These are phyloP conservation scores for Saccostrea cuccullata DNA, from an alignment of 1,140 invertebrate genomes.

Conservation along the genomic window DNA sequence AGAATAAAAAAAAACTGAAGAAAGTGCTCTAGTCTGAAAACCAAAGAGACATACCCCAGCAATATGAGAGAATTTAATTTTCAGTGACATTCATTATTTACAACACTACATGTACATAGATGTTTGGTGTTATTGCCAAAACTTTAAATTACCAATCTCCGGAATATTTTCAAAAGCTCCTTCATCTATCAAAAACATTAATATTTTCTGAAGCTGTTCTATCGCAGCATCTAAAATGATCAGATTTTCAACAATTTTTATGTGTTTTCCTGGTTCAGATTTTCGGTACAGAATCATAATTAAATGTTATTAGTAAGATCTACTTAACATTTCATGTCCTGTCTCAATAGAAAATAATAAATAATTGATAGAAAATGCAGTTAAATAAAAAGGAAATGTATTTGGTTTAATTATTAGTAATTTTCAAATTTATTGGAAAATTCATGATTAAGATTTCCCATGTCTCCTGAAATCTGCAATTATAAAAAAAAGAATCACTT, in stretches of 20 bases:
- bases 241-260: conserved; percentile 34
- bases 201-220: conserved; percentile 30
- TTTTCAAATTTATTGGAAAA: no score
- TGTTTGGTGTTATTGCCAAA: conserved; percentile 18
- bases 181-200: conserved; percentile 36
- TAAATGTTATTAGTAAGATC: no score
- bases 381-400: no score
- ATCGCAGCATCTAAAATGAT: conserved; percentile 35
- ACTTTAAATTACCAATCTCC: conserved; percentile 35
- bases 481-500: conserved; percentile 57
- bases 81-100: conserved; percentile 10
- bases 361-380: no score
- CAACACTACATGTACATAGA: conserved; percentile 25
- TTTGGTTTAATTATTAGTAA: no score
- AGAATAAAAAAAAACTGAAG: neutral
- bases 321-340: no score
- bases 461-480: neutral
- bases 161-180: conserved; percentile 27
- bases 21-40: neutral
- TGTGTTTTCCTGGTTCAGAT: neutral
- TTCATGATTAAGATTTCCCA: no score
- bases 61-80: neutral
- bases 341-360: no score
- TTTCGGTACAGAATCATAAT: neutral
- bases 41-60: neutral